These are phyloP conservation scores for Cabera pusaria DNA, from an alignment of 2,888 invertebrate genomes.

Conservation along the genomic window DNA sequence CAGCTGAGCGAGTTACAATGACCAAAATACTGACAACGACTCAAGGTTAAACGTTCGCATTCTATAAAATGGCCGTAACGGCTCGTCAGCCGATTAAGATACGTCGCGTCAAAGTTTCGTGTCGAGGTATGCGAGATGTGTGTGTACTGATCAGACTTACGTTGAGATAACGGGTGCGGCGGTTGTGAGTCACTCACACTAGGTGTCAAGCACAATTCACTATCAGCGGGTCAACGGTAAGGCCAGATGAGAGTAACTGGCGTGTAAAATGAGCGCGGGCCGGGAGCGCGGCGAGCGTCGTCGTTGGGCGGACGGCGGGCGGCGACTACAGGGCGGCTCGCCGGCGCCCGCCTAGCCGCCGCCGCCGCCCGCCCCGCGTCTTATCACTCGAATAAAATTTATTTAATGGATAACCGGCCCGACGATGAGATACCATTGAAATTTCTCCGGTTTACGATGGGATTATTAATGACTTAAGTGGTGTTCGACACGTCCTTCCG, in stretches of 20 bases:
- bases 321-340: slow-evolving; percentile 70
- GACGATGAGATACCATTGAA: slow-evolving; percentile 68
- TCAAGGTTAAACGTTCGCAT: slow-evolving; percentile 70
- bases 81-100: slow-evolving; percentile 59
- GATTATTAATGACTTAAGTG: slow-evolving; percentile 61
- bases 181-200: slow-evolving; percentile 46
- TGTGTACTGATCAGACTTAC: slow-evolving; percentile 68
- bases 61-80: slow-evolving; percentile 75
- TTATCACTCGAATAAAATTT: slow-evolving; percentile 79
- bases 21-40: slow-evolving; percentile 69
- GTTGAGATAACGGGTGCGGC: slow-evolving; percentile 23
- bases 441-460: slow-evolving; percentile 59
- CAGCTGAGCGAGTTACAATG: slow-evolving; percentile 60
- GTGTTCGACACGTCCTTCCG: slow-evolving; percentile 49
- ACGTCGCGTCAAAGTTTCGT: slow-evolving; percentile 50
- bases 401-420: slow-evolving; percentile 77
- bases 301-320: slow-evolving; percentile 57
- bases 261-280: slow-evolving; percentile 70
- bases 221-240: slow-evolving; percentile 64
- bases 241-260: slow-evolving; percentile 56
- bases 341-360: slow-evolving; percentile 68
- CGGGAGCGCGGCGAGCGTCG: slow-evolving; percentile 53
- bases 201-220: slow-evolving; percentile 61
- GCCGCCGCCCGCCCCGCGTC: slow-evolving; percentile 67
- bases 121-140: not conserved